These are phyloP conservation scores for Leptodactylus fuscus DNA, from an alignment of 2,113 vertebrate species.

Conservation along the genomic window DNA sequence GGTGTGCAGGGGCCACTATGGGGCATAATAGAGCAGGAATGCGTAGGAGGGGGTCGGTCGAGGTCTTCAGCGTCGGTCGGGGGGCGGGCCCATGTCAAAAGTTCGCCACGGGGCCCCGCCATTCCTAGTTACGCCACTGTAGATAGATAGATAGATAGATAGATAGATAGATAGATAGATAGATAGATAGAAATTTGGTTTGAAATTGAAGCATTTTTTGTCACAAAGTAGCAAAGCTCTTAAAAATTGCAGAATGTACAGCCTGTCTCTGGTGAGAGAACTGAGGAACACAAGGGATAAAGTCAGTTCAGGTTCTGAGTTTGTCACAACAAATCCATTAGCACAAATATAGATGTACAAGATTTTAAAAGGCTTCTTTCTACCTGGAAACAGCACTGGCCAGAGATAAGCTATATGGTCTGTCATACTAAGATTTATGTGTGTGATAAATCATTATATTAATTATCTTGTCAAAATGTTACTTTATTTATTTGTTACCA, in stretches of 20 bases:
- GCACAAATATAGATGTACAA: constrained; percentile 28
- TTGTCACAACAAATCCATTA: constrained; percentile 25
- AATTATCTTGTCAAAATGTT: constrained; percentile 35
- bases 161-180: not conserved
- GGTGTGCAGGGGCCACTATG: too few species aligned
- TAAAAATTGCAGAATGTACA: not conserved
- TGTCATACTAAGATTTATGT: constrained; percentile 16
- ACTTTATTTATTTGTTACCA: constrained; percentile 26
- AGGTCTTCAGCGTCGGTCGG: too few species aligned
- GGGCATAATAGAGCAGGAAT: too few species aligned
- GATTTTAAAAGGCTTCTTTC: constrained; percentile 24
- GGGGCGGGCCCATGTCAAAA: too few species aligned
- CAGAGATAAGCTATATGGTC: not conserved
- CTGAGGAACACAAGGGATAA: not conserved
- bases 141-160: too few species aligned
- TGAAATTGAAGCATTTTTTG: not conserved
- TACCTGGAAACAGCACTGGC: not conserved
- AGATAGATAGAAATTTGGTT: not conserved
- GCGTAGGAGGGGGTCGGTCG: too few species aligned
- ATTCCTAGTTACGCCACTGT: too few species aligned
- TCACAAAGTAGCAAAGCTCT: not conserved
- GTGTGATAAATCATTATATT: constrained; percentile 35
- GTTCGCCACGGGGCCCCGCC: too few species aligned
- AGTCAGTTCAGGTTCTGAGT: constrained; percentile 7
- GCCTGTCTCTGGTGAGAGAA: not conserved